Base-by-base conservation (phyloP, 1,140 invertebrate genomes). In the Helicoverpa armigera region DNA sequence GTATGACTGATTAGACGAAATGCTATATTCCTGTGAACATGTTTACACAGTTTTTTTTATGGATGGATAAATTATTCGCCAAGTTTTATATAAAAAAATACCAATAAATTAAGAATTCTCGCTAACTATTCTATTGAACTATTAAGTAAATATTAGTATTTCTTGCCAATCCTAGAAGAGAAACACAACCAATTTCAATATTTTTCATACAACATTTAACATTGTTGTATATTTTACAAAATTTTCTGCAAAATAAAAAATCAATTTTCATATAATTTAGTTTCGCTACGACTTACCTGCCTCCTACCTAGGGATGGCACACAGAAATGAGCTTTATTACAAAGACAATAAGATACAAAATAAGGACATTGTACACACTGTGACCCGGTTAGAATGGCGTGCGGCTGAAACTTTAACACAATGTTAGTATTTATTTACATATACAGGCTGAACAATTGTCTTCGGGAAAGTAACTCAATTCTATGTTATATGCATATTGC, bases 321-420 rank as follows among this genome's bases (percentile, higher is more conserved):
- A 77, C 16, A 70, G 73, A 82, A 70, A 78, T 81, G 67, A 80
- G 69, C 63, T 75, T 56, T 83, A 83, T 61, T 16, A 0, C 9
- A 54, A 43, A 53, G 31, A 61, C 12, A 53, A 67, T 77, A 82
- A 81, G 58, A 35, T 56, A 23, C 79, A 73, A 48, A 63, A 54
- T 65, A 14, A 61, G 65, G 43, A 80, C 58, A 76, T 50, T 79
- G 67, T 83, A 86, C 81, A 90, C 86, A 90, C 86, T 91, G 88
- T 89, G 88, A 88, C 90, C 86, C 83, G 67, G 16, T 74, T 86
- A 80, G 85, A 87, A 82, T 87, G 88, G 83, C 79, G 81, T 82
- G 85, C 80, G 74, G 85, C 87, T 90, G 87, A 81, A 91, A 91
- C 74, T 85, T 83, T 86, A 87, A 87, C 61, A 72, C 61, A 72